A percentile compares a stretch with the other conserved stretches of the same genome.
Evolutionary conservation across 2,797 vertebrate species (phyloP).

Genomic region (Phoeniculus purpureus): DNA sequence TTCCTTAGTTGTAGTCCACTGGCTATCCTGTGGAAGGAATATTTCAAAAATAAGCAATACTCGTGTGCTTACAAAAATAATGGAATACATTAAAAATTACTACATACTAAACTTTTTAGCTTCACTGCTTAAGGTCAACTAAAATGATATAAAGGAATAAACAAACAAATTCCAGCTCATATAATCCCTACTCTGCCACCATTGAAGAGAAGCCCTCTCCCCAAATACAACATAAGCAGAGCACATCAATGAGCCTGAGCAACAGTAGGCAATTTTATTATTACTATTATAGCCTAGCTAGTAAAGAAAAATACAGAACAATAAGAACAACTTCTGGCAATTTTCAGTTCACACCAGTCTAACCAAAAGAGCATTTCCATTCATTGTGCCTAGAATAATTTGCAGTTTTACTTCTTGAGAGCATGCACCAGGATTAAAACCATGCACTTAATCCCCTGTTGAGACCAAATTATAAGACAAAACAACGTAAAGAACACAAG

Average conservation of each 20-base stretch:
- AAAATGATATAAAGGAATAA: not conserved
- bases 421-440: not conserved
- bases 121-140: not conserved
- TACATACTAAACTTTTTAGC: not conserved
- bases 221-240: not conserved
- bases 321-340: not conserved
- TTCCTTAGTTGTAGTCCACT: constrained; percentile 83
- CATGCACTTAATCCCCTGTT: not conserved
- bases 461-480: not conserved
- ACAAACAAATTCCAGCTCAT: not conserved
- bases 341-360: not conserved
- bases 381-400: not conserved
- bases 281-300: not conserved
- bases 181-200: not conserved
- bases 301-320: not conserved
- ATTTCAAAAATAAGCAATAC: not conserved
- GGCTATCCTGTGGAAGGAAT: constrained; percentile 77
- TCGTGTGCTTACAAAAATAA: not conserved
- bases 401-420: not conserved
- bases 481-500: not conserved
- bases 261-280: not conserved
- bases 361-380: not conserved
- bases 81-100: not conserved
- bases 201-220: not conserved
- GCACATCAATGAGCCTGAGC: not conserved